Evolutionary conservation across 2,113 vertebrate genomes (phyloP).

Genomic region (Thomomys bottae): DNA sequence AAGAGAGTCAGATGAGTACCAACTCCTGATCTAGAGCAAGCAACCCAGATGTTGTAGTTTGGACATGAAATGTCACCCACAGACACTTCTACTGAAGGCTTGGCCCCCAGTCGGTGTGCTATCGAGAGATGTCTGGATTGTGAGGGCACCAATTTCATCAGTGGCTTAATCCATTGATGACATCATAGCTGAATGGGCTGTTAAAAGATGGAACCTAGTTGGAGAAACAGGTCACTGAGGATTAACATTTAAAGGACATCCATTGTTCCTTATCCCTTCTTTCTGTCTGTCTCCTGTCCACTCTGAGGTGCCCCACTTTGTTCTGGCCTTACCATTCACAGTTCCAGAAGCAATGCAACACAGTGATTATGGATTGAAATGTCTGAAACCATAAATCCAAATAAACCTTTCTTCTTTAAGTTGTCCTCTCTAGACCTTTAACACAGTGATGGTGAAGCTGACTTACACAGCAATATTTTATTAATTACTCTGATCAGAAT

Average conservation of each 20-base stretch:
- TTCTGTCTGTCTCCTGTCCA: neutral
- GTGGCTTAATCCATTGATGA: neutral
- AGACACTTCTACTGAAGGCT: neutral
- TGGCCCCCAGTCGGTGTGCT: neutral
- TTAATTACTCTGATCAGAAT: constrained; percentile 15
- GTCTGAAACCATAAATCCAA: no score
- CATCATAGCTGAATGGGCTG: neutral
- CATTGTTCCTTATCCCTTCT: neutral
- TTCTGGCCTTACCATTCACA: neutral
- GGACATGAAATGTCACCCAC: neutral
- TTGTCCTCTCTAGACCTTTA: neutral
- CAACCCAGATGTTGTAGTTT: neutral
- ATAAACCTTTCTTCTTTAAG: neutral
- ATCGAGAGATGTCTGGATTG: neutral
- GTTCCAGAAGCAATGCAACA: neutral
- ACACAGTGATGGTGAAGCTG: neutral
- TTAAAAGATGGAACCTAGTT: neutral
- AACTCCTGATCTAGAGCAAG: constrained; percentile 18
- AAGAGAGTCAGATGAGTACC: neutral
- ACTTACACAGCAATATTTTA: neutral
- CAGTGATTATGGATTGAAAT: neutral
- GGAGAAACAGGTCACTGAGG: neutral
- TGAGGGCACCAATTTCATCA: no score
- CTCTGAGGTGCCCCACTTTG: neutral
- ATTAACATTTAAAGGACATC: neutral